Base-by-base conservation (phyloP, 1,140 invertebrate species). In the Drosophila ironensis region DNA sequence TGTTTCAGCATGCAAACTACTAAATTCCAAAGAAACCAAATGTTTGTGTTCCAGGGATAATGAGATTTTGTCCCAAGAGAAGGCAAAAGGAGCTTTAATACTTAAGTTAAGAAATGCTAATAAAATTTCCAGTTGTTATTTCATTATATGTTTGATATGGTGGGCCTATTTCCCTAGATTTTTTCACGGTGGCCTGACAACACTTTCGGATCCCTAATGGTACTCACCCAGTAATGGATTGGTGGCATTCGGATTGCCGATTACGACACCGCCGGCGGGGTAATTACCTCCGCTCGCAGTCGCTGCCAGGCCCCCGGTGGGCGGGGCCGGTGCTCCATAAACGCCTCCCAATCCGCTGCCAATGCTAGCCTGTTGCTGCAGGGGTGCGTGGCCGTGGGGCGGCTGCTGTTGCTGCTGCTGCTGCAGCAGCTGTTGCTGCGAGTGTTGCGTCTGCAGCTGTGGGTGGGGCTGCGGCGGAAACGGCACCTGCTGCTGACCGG, bases 221-320 rank as follows among this genome's bases (percentile, higher is more conserved):
- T 42, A 86, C 86, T 88, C 45, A 88, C 86, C 86, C 53, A 88
- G 76, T 69, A 88, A 86, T 69, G 86, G 86, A 88, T 88, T 88
- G 53, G 78, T 76, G 47, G 86, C 78, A 81, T 88, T 88, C 19
- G 86, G 86, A 77, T 88, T 88, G 50, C 86, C 86, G 64, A 88
- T 88, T 54, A 88, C 86, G 4, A 88, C 86, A 24, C 86, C 86
- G 25, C 86, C 86, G 22, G 71, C 64, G 9, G 86, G 84, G 33
- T 84, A 88, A 81, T 64, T 86, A 38, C 61, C 47, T 60, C 60
- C 74, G n/a, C 46, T 54, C 0, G 40, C 40, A 9, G 57, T 44
- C 7, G 56, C 38, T 12, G 59, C 27, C 50, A 71, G 60, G 28
- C 56, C 74, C 0, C 56, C 80, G 5, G 61, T 84, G 42, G 80